phyloP scores from a whole-genome alignment of 2,888 invertebrate genomes.

The Epistrophe eligans region DNA sequence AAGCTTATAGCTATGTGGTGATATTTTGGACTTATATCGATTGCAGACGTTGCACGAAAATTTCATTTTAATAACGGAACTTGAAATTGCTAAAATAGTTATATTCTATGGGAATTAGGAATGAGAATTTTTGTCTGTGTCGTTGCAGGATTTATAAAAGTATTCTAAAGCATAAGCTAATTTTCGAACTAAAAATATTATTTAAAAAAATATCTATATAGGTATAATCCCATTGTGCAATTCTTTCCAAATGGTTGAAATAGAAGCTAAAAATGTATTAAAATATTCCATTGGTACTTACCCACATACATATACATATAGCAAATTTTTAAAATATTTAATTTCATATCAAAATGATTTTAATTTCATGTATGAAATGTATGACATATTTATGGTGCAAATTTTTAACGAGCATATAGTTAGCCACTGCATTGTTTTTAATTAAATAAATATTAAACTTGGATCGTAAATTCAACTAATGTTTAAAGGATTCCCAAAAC shows the following conservation, averaged over 20 bases:
- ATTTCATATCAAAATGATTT: too few species aligned
- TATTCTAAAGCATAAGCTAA: not conserved
- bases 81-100: not conserved
- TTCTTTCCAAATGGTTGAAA: not conserved
- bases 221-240: not conserved
- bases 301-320: too few species aligned
- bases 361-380: too few species aligned
- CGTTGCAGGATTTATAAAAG: not conserved
- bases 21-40: slow-evolving; percentile 37
- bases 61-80: slow-evolving; percentile 19
- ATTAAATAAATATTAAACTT: too few species aligned
- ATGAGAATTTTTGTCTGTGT: not conserved
- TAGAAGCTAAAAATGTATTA: not conserved
- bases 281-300: not conserved
- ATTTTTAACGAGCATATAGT: too few species aligned
- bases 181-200: not conserved
- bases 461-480: too few species aligned
- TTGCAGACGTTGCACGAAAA: slow-evolving; percentile 35
- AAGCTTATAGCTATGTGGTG: slow-evolving; percentile 17
- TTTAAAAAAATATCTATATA: not conserved
- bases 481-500: too few species aligned
- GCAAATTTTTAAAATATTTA: too few species aligned
- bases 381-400: too few species aligned
- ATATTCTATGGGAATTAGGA: not conserved
- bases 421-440: too few species aligned